Percentiles rank a stretch among this genome's conserved stretches.
Conservation (phyloP, 2,888 invertebrate species). For the Platycheirus albimanus region DNA sequence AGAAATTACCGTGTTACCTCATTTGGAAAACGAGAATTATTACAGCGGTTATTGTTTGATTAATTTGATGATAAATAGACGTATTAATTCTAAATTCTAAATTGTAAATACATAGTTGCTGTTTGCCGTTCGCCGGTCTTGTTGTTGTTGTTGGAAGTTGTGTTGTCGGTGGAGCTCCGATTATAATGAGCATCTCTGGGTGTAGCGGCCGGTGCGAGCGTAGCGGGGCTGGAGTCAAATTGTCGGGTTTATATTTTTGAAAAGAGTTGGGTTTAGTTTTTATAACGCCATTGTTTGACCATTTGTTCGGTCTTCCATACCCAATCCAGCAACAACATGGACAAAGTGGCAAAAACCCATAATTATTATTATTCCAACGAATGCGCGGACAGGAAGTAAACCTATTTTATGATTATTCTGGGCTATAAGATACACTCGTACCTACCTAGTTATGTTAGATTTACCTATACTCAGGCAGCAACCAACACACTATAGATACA, state of each 20-base stretch:
- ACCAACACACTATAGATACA: too few relatives aligned
- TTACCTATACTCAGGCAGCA: too few relatives aligned
- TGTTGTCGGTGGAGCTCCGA: slow-evolving; percentile 41
- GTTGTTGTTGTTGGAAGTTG: not conserved
- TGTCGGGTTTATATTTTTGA: slow-evolving; percentile 54
- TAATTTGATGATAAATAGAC: slow-evolving; percentile 74
- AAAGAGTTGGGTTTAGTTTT: slow-evolving; percentile 22
- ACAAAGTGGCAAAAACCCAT: slow-evolving; percentile 61
- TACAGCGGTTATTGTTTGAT: slow-evolving; percentile 73
- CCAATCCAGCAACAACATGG: not conserved
- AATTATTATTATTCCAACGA: slow-evolving; percentile 58
- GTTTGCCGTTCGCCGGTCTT: not conserved
- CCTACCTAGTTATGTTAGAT: too few relatives aligned
- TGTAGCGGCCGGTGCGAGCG: not conserved
- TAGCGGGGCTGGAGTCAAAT: slow-evolving; percentile 47
- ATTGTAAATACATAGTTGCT: slow-evolving; percentile 38
- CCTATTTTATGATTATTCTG: slow-evolving; percentile 50
- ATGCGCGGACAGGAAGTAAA: slow-evolving; percentile 73
- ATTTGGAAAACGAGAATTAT: slow-evolving; percentile 74
- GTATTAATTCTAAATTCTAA: slow-evolving; percentile 64
- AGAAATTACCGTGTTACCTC: slow-evolving; percentile 72
- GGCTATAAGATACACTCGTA: not conserved
- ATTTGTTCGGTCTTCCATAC: slow-evolving; percentile 47
- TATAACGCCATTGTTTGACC: slow-evolving; percentile 37
- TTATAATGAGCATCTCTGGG: slow-evolving; percentile 43